Evolutionary conservation across 2,113 vertebrate species (phyloP).

Genomic region (Cyanoderma ruficeps): DNA sequence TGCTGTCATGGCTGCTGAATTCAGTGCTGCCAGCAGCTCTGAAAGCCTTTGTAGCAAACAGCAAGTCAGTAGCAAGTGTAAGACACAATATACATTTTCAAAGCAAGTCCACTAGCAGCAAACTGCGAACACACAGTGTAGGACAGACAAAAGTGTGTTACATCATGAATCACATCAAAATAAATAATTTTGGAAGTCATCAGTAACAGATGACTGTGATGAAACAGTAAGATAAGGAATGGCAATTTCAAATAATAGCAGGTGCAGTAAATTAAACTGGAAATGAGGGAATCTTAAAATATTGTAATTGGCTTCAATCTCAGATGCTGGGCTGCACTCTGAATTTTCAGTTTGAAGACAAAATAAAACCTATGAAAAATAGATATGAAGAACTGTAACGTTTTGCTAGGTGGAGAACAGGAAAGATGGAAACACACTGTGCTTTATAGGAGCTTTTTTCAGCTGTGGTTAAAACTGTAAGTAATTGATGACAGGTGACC

Average conservation of each 20-base stretch:
- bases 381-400: background rate
- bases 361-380: background rate
- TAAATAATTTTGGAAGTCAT: background rate
- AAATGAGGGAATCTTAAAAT: background rate
- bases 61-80: background rate
- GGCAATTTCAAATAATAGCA: background rate
- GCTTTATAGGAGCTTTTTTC: background rate
- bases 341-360: background rate
- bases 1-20: background rate
- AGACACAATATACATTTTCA: background rate
- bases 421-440: background rate
- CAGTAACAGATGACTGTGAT: background rate
- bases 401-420: background rate
- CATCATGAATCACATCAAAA: background rate
- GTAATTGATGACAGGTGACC: background rate
- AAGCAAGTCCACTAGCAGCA: background rate
- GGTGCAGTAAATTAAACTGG: background rate
- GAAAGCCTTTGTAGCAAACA: background rate
- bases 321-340: background rate
- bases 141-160: background rate
- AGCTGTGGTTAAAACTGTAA: background rate
- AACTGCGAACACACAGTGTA: background rate
- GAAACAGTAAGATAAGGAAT: background rate
- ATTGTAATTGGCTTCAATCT: background rate
- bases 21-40: background rate